Evolutionary conservation across 2,888 invertebrate genomes (phyloP).

Genomic region (Drosophila recens): DNA sequence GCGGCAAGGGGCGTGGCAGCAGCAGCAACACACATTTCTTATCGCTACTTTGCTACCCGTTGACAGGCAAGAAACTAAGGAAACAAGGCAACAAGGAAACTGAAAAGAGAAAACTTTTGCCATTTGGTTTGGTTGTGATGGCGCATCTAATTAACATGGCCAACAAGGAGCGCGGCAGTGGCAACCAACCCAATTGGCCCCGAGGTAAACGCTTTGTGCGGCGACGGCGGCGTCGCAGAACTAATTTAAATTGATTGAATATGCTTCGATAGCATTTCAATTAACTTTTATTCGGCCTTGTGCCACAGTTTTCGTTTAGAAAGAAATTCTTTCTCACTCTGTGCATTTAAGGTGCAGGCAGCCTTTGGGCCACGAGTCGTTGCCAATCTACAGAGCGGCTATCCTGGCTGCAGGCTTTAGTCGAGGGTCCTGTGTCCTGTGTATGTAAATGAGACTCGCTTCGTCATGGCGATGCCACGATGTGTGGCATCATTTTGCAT

Average conservation of each 20-base stretch:
- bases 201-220: slow-evolving; percentile 52
- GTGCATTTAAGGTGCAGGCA: slow-evolving; percentile 54
- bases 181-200: slow-evolving; percentile 44
- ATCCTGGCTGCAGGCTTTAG: not conserved
- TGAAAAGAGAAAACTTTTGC: slow-evolving; percentile 62
- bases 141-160: slow-evolving; percentile 69
- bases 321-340: slow-evolving; percentile 31
- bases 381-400: slow-evolving; percentile 36
- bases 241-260: slow-evolving; percentile 81
- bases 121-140: slow-evolving; percentile 51
- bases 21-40: slow-evolving; percentile 31
- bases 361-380: slow-evolving; percentile 17
- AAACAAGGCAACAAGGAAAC: slow-evolving; percentile 18
- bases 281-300: slow-evolving; percentile 71
- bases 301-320: slow-evolving; percentile 28
- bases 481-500: slow-evolving; percentile 63
- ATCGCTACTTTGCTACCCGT: slow-evolving; percentile 48
- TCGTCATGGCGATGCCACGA: slow-evolving; percentile 46
- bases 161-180: slow-evolving; percentile 37
- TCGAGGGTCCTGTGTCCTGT: not conserved
- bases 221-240: slow-evolving; percentile 54
- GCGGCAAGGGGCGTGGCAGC: not conserved
- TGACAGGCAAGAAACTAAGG: slow-evolving; percentile 23
- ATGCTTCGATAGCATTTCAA: slow-evolving; percentile 80
- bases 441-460: slow-evolving; percentile 58